phyloP scores from a whole-genome alignment of 2,888 invertebrate genomes.

The Phortica okadai region DNA sequence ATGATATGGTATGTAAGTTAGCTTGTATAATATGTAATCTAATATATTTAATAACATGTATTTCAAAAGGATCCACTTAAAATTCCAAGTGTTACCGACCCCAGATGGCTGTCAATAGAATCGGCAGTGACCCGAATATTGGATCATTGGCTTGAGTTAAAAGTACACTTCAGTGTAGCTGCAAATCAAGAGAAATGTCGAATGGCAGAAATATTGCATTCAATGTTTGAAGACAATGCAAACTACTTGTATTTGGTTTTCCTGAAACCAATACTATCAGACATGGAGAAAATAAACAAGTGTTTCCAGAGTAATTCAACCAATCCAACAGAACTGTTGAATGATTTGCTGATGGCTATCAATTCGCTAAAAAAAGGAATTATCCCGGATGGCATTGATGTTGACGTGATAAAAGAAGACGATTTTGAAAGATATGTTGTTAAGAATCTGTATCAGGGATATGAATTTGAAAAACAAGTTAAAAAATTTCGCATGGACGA shows the following conservation, averaged over 20 bases:
- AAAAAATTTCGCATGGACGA: background rate
- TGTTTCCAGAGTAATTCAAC: conserved; percentile 20
- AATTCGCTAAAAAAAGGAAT: conserved; percentile 34
- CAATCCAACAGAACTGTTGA: conserved; percentile 18
- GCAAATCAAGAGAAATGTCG: background rate
- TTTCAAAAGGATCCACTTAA: background rate
- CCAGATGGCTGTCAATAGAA: background rate
- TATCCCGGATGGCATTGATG: conserved; percentile 20
- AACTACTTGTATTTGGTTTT: conserved; percentile 9
- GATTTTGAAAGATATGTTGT: background rate
- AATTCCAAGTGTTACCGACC: background rate
- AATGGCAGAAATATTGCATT: background rate
- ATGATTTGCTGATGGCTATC: conserved; percentile 29
- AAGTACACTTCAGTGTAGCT: no score
- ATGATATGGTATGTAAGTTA: conserved; percentile 26
- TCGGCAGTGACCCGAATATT: background rate
- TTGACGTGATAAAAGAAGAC: conserved; percentile 20
- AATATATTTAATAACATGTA: background rate
- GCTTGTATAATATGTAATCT: background rate
- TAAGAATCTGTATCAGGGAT: conserved; percentile 17
- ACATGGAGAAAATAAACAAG: conserved; percentile 32
- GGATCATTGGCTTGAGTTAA: no score
- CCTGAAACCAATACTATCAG: conserved; percentile 19
- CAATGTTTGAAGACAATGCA: conserved; percentile 3
- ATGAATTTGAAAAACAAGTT: background rate